Evolutionary conservation across 2,113 vertebrate species (phyloP).

Genomic region (Donacobius atricapilla): DNA sequence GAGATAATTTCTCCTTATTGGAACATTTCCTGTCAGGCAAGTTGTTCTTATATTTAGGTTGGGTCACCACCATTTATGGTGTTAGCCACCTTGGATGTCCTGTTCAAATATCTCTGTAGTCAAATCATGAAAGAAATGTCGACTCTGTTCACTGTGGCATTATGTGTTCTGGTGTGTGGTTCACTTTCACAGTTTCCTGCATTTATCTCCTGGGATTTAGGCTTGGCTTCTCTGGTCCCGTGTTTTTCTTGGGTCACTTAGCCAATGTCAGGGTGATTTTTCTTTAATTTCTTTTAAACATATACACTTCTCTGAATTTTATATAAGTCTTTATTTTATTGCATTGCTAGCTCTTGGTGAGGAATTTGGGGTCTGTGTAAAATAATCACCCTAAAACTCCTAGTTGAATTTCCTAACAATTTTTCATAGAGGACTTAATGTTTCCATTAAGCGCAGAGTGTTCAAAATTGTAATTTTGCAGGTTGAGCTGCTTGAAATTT

Average conservation of each 20-base stretch:
- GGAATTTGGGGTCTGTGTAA: background rate
- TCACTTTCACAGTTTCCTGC: background rate
- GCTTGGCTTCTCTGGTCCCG: background rate
- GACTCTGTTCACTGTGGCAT: background rate
- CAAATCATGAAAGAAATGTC: background rate
- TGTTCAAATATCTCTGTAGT: background rate
- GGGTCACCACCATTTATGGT: background rate
- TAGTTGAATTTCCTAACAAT: background rate
- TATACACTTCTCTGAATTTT: background rate
- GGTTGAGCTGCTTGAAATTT: background rate
- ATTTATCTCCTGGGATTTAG: background rate
- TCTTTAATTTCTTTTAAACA: background rate
- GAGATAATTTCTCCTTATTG: constrained; percentile 36
- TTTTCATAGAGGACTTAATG: background rate
- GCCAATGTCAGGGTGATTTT: background rate
- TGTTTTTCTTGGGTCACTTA: background rate
- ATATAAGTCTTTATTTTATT: background rate
- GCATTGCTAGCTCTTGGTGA: background rate
- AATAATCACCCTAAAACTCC: background rate
- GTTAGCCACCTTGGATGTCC: background rate
- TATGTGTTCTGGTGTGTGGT: background rate
- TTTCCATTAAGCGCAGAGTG: background rate
- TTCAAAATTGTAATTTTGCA: background rate
- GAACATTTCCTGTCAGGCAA: constrained; percentile 49
- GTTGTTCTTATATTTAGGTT: background rate